phyloP scores from a whole-genome alignment of 2,113 vertebrate genomes.

The Entomyzon cyanotis region DNA sequence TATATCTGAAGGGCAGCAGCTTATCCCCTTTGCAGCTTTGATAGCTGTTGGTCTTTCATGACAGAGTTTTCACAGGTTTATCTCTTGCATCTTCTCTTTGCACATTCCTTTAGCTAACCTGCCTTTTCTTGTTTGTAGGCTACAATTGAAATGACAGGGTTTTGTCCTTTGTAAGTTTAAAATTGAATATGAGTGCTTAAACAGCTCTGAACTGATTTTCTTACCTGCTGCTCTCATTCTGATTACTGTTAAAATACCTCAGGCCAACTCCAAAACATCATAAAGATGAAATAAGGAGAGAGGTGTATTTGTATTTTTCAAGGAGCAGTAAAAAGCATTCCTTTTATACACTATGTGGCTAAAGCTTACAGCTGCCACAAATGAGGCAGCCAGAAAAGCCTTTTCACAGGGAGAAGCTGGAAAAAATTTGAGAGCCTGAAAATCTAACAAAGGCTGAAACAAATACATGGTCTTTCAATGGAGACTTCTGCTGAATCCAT shows the following conservation, averaged over 20 bases:
- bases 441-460: conserved; percentile 5
- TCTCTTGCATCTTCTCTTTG: neutral
- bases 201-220: neutral
- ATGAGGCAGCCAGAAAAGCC: neutral
- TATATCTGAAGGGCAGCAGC: neutral
- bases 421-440: neutral
- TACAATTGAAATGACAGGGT: neutral
- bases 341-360: neutral
- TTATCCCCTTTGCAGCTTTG: neutral
- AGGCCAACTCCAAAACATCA: neutral
- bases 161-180: neutral
- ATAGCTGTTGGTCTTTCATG: neutral
- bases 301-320: neutral
- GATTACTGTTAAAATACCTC: neutral
- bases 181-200: neutral
- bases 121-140: neutral
- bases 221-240: conserved; percentile 28
- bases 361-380: neutral
- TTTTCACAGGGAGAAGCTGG: neutral
- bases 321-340: neutral
- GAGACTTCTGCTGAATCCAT: neutral
- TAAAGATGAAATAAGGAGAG: neutral
- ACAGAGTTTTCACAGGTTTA: neutral
- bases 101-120: neutral
- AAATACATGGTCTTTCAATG: neutral